A percentile compares a stretch with the other conserved stretches of the same genome.
Evolutionary conservation across 2,888 invertebrate species (phyloP).

Genomic region (Volucella zonaria): DNA sequence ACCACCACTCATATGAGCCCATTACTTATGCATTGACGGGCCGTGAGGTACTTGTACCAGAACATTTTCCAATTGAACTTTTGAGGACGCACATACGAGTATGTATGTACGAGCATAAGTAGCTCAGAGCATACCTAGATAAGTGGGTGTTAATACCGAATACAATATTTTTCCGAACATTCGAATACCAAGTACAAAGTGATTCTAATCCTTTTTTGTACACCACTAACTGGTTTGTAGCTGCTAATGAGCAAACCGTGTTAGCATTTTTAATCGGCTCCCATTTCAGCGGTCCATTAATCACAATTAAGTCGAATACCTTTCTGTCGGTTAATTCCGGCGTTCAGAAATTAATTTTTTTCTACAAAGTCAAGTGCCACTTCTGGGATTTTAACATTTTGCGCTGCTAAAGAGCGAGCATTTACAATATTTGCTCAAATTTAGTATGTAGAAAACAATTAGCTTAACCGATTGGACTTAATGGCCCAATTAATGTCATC

Average conservation of each 20-base stretch:
- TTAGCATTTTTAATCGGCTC: constrained; percentile 26
- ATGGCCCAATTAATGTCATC: constrained; percentile 45
- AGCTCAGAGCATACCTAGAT: too few species aligned
- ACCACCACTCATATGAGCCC: too few species aligned
- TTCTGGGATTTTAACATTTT: background rate
- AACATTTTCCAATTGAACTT: too few species aligned
- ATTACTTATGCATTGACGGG: too few species aligned
- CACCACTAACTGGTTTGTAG: background rate
- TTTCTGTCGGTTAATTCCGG: too few species aligned
- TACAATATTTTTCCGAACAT: background rate
- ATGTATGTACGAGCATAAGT: too few species aligned
- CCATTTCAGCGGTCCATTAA: constrained; percentile 18
- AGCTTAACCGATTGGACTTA: constrained; percentile 19
- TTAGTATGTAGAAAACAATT: background rate
- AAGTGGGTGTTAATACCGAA: too few species aligned
- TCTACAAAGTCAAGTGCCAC: constrained; percentile 18
- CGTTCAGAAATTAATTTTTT: constrained; percentile 10
- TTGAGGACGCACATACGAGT: too few species aligned
- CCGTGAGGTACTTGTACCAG: too few species aligned
- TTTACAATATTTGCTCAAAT: constrained; percentile 19
- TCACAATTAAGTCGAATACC: background rate
- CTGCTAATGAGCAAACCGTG: constrained; percentile 49
- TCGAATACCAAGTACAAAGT: background rate
- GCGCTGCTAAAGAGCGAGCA: background rate
- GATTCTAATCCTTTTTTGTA: background rate